Conservation (phyloP, 2,888 invertebrate genomes). For the Orthosia gracilis region DNA sequence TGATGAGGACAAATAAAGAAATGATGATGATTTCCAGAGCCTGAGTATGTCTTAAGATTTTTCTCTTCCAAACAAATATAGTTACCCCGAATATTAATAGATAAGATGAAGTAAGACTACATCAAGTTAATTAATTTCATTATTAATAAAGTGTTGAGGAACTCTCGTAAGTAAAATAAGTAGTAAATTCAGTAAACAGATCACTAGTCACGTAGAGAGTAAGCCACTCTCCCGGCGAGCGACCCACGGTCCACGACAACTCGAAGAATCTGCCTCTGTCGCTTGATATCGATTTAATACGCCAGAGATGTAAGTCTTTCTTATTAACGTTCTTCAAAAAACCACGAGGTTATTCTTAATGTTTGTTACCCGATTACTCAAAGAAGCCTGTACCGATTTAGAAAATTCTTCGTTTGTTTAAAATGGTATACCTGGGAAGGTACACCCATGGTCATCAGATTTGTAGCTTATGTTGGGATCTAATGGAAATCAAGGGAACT, state of each 20-base stretch:
- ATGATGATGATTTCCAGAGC: too few relatives aligned
- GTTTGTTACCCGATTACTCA: too few relatives aligned
- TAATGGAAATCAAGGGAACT: too few relatives aligned
- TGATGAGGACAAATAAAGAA: too few relatives aligned
- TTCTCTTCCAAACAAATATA: background rate
- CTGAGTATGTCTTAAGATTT: too few relatives aligned
- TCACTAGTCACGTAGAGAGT: conserved; percentile 23
- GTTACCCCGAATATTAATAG: background rate
- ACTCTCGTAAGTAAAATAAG: conserved; percentile 2
- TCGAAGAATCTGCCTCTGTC: conserved; percentile 23
- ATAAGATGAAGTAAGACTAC: background rate
- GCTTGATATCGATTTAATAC: background rate
- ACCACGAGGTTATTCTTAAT: too few relatives aligned
- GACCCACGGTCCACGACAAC: conserved; percentile 9
- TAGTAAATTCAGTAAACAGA: conserved; percentile 13
- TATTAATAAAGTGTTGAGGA: conserved; percentile 3
- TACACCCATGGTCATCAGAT: too few relatives aligned
- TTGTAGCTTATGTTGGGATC: too few relatives aligned
- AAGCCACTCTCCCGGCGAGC: conserved; percentile 18
- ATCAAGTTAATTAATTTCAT: background rate
- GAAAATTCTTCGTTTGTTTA: too few relatives aligned
- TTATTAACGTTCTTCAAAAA: background rate
- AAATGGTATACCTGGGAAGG: too few relatives aligned
- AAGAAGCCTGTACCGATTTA: too few relatives aligned
- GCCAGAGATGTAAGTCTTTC: background rate